These are phyloP conservation scores for Dryobotodes eremita DNA, from an alignment of 2,888 invertebrate species.

Conservation along the genomic window DNA sequence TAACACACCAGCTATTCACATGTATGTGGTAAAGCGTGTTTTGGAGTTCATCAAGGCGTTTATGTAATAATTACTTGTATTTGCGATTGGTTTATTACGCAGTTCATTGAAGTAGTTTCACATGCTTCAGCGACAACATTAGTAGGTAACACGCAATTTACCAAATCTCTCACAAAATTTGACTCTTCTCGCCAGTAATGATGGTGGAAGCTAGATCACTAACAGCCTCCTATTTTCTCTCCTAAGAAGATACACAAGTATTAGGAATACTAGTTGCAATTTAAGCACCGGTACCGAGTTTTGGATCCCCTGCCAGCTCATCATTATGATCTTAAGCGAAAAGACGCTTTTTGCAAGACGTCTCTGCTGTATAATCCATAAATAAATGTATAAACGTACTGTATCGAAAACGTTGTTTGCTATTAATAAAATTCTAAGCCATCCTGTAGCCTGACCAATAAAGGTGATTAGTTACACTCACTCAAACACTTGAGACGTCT, in stretches of 20 bases:
- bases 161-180: background rate
- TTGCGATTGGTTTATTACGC: constrained; percentile 19
- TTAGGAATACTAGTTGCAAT: background rate
- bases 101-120: constrained; percentile 22
- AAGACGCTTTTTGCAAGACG: background rate
- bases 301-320: background rate
- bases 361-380: background rate
- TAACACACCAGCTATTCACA: constrained; percentile 28
- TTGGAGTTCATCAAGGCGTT: constrained; percentile 31
- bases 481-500: constrained; percentile 29
- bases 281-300: background rate
- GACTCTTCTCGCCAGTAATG: no score
- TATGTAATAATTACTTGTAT: constrained; percentile 20
- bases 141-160: background rate
- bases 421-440: constrained; percentile 22
- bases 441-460: constrained; percentile 24
- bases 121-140: background rate
- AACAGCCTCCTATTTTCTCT: background rate
- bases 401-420: background rate
- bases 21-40: constrained; percentile 42
- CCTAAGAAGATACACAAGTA: background rate
- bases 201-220: background rate
- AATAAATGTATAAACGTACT: background rate
- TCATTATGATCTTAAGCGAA: background rate
- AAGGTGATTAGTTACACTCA: constrained; percentile 38